phyloP scores from a whole-genome alignment of 2,888 invertebrate species.

The Dolomedes plantarius region DNA sequence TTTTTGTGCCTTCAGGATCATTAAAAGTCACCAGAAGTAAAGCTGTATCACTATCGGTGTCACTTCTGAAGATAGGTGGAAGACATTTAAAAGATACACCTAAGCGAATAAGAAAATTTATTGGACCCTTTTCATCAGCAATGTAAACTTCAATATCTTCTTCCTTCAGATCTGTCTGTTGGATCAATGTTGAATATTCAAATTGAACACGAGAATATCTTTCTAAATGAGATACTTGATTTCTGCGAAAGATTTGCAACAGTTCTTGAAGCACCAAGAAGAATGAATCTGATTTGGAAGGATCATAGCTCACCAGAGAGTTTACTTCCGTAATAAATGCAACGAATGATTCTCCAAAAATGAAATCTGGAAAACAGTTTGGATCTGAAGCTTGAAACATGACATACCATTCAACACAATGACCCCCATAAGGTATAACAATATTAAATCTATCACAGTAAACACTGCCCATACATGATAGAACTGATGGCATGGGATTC shows the following conservation, averaged over 20 bases:
- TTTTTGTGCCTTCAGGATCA: constrained; percentile 59
- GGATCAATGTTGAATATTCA: constrained; percentile 57
- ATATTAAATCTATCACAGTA: constrained; percentile 61
- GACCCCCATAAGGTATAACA: constrained; percentile 64
- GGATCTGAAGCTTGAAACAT: constrained; percentile 49
- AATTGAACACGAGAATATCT: constrained; percentile 64
- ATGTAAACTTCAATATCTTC: constrained; percentile 61
- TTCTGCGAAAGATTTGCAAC: constrained; percentile 34
- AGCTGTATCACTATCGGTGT: constrained; percentile 37
- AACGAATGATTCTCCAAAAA: constrained; percentile 34
- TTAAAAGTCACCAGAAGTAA: constrained; percentile 53
- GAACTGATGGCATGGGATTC: constrained; percentile 48
- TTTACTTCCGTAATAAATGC: constrained; percentile 23
- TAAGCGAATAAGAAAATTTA: constrained; percentile 51
- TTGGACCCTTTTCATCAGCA: constrained; percentile 54
- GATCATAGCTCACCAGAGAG: constrained; percentile 29
- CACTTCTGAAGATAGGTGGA: constrained; percentile 51
- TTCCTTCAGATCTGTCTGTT: constrained; percentile 49
- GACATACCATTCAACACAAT: constrained; percentile 60
- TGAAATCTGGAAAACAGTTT: constrained; percentile 52
- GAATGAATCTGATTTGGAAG: constrained; percentile 23
- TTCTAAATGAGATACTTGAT: constrained; percentile 48
- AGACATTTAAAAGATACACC: constrained; percentile 46
- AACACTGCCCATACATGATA: constrained; percentile 27
- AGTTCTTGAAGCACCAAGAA: constrained; percentile 50